Evolutionary conservation across 2,113 vertebrate species (phyloP).

Genomic region (Galeopterus variegatus): DNA sequence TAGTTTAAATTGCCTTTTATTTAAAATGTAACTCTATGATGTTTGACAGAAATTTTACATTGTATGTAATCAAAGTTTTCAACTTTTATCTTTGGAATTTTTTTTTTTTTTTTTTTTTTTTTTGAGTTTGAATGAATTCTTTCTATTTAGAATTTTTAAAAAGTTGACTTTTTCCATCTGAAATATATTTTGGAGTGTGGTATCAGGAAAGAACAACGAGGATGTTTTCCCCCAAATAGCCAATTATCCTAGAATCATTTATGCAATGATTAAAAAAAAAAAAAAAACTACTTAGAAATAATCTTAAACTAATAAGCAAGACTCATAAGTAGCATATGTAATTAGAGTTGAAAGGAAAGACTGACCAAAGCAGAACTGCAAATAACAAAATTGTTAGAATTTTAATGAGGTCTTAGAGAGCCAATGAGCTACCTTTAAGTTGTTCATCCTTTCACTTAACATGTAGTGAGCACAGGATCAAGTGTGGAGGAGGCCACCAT

Average conservation of each 20-base stretch:
- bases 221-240: neutral
- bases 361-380: conserved; percentile 6
- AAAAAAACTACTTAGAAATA: neutral
- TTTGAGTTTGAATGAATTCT: neutral
- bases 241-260: conserved; percentile 12
- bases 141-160: neutral
- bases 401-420: neutral
- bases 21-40: neutral
- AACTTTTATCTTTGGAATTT: conserved; percentile 13
- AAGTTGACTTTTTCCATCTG: conserved; percentile 9
- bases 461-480: neutral
- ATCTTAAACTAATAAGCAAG: neutral
- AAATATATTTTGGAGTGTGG: neutral
- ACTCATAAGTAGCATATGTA: neutral
- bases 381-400: neutral
- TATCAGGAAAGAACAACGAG: neutral
- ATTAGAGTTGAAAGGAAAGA: neutral
- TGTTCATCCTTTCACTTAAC: neutral
- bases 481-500: neutral
- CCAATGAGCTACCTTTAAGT: neutral
- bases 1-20: conserved; percentile 15
- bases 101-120: neutral
- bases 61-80: neutral
- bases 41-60: conserved; percentile 19
- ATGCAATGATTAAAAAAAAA: neutral